Conservation (phyloP, 2,888 invertebrate species). For the Lochmaea crataegi region DNA sequence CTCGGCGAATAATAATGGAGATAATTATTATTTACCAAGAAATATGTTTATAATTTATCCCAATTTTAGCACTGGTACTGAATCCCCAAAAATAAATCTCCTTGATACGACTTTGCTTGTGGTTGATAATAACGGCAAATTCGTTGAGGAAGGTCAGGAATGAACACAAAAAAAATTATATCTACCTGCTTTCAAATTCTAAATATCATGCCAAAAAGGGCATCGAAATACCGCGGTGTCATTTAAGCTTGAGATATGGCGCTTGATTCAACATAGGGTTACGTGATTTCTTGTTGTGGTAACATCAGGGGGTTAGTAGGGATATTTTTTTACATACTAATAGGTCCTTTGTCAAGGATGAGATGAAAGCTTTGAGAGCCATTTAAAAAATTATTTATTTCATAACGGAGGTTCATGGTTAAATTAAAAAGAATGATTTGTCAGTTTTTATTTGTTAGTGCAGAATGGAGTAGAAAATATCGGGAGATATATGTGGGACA, state of each 20-base stretch:
- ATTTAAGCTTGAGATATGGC: constrained; percentile 34
- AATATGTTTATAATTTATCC: too few relatives aligned
- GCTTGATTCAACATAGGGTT: constrained; percentile 23
- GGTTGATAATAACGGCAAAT: constrained; percentile 33
- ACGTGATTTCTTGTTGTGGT: constrained; percentile 18
- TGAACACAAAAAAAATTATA: constrained; percentile 26
- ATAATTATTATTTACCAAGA: too few relatives aligned
- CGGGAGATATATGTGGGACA: constrained; percentile 23
- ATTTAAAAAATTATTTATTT: constrained; percentile 30
- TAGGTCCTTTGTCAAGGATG: constrained; percentile 25
- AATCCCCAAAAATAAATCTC: neutral
- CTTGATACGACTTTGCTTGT: constrained; percentile 16
- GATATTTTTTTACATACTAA: constrained; percentile 24
- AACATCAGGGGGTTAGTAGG: constrained; percentile 23
- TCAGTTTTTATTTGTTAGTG: constrained; percentile 22
- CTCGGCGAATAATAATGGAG: too few relatives aligned
- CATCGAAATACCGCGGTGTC: constrained; percentile 35
- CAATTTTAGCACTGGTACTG: neutral
- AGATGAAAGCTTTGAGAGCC: constrained; percentile 22
- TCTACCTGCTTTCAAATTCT: constrained; percentile 37
- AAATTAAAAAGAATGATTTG: constrained; percentile 26
- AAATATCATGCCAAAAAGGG: constrained; percentile 37
- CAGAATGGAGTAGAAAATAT: constrained; percentile 11
- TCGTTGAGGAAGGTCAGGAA: constrained; percentile 40
- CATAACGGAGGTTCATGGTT: constrained; percentile 18